Percentiles rank a stretch among this genome's conserved stretches.
Conservation (phyloP, 92 coral and sea anemone genomes). For the Chrysogorgia sp. region DNA sequence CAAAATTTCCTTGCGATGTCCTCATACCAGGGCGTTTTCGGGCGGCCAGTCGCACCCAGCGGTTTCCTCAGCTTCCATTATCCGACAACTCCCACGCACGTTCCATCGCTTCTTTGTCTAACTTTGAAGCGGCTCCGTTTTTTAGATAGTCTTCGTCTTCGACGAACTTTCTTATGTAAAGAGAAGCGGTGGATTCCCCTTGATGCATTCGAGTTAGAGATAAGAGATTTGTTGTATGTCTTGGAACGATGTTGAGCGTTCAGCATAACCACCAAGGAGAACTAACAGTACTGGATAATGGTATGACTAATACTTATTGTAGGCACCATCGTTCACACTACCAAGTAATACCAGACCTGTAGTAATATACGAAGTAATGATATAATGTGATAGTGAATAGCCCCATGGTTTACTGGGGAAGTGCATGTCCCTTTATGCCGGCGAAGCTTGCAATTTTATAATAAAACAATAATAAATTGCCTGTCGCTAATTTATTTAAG, state of each 20-base stretch:
- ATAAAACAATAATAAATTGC: too few species aligned
- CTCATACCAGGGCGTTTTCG: too few species aligned
- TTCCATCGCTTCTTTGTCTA: slow-evolving; percentile 3
- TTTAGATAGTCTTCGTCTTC: background rate
- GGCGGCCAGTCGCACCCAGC: slow-evolving; percentile 38
- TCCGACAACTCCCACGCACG: slow-evolving; percentile 40
- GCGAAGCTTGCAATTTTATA: too few species aligned
- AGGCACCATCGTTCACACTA: slow-evolving; percentile 27
- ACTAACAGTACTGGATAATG: slow-evolving; percentile 44
- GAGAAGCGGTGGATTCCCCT: slow-evolving; percentile 28
- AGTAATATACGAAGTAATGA: background rate
- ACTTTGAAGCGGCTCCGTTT: background rate
- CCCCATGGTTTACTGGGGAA: too few species aligned
- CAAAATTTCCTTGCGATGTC: slow-evolving; percentile 17
- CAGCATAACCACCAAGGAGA: slow-evolving; percentile 45
- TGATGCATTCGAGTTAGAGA: slow-evolving; percentile 41
- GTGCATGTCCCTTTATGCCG: too few species aligned
- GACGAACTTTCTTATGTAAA: slow-evolving; percentile 29
- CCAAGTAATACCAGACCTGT: slow-evolving; percentile 21
- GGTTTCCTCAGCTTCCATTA: slow-evolving; percentile 8
- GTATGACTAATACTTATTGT: slow-evolving; percentile 15
- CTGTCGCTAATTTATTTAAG: too few species aligned
- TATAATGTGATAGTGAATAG: too few species aligned
- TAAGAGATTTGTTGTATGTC: slow-evolving; percentile 34
- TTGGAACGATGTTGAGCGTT: slow-evolving; percentile 36